Conservation (phyloP, 2,888 invertebrate genomes). For the Melinaea menophilus region DNA sequence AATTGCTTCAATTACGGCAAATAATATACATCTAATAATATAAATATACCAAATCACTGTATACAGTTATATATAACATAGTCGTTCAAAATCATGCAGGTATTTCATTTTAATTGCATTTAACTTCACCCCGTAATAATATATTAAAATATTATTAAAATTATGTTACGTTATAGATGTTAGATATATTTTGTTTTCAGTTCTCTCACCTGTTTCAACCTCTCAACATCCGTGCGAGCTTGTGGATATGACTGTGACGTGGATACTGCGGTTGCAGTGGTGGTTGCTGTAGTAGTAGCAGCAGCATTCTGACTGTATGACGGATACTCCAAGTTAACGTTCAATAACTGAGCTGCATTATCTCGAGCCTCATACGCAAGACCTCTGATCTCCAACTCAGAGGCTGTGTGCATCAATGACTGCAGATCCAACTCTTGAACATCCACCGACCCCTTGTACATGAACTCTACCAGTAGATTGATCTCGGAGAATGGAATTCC, state of each 20-base stretch:
- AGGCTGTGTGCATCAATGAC: conserved; percentile 81
- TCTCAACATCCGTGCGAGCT: conserved; percentile 68
- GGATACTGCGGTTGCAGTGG: conserved; percentile 31
- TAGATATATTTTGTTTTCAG: not conserved
- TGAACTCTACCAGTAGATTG: conserved; percentile 82
- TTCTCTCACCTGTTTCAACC: conserved; percentile 67
- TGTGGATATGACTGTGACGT: conserved; percentile 50
- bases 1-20: too few species aligned
- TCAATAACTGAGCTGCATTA: conserved; percentile 75
- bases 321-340: conserved; percentile 75
- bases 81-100: too few species aligned
- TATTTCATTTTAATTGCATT: too few species aligned
- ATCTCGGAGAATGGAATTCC: conserved; percentile 82
- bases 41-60: too few species aligned
- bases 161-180: not conserved
- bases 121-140: too few species aligned
- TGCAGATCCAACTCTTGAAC: conserved; percentile 81
- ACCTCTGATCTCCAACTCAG: conserved; percentile 82
- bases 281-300: conserved; percentile 36
- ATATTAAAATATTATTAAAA: not conserved
- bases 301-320: conserved; percentile 56
- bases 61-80: too few species aligned
- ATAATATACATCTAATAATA: too few species aligned
- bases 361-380: conserved; percentile 79
- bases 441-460: conserved; percentile 84